Conservation (phyloP, 2,113 vertebrate species). For the Trogon surrucura region DNA sequence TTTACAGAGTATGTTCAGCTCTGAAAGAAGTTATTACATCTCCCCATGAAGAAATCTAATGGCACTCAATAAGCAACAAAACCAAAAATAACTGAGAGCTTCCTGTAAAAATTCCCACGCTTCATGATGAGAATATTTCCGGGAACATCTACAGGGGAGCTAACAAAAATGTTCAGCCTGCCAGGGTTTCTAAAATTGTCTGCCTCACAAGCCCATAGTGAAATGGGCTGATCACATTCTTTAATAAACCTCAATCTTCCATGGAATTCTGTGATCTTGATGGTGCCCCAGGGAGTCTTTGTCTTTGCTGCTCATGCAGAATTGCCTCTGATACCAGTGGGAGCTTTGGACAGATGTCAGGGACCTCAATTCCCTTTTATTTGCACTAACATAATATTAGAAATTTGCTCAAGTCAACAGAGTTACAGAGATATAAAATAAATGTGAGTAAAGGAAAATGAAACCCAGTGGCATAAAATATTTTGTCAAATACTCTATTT, state of each 20-base stretch:
- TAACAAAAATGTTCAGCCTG: conserved; percentile 59
- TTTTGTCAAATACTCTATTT: conserved; percentile 15
- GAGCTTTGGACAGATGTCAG: conserved; percentile 64
- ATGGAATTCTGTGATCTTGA: conserved; percentile 70
- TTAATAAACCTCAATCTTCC: conserved; percentile 72
- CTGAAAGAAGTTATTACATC: conserved; percentile 39
- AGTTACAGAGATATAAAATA: conserved; percentile 34
- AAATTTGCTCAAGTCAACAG: conserved; percentile 51
- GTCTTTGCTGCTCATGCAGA: conserved; percentile 63
- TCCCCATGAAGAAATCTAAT: conserved; percentile 45
- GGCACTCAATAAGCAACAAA: conserved; percentile 36
- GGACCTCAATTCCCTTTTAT: conserved; percentile 51
- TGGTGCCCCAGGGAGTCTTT: conserved; percentile 61
- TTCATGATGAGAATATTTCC: conserved; percentile 60
- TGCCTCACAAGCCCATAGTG: conserved; percentile 21
- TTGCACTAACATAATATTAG: conserved; percentile 53
- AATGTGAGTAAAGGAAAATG: conserved; percentile 26
- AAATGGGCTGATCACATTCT: conserved; percentile 62
- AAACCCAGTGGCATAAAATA: conserved; percentile 40
- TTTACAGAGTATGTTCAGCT: not conserved
- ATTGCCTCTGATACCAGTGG: conserved; percentile 65
- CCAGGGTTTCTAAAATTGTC: conserved; percentile 63
- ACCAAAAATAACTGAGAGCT: conserved; percentile 59
- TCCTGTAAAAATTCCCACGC: conserved; percentile 66
- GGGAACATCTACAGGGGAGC: conserved; percentile 64